A percentile compares a stretch with the other conserved stretches of the same genome.
These are phyloP conservation scores for Podotricha telesiphe DNA, from an alignment of 2,888 invertebrate species.

Conservation along the genomic window DNA sequence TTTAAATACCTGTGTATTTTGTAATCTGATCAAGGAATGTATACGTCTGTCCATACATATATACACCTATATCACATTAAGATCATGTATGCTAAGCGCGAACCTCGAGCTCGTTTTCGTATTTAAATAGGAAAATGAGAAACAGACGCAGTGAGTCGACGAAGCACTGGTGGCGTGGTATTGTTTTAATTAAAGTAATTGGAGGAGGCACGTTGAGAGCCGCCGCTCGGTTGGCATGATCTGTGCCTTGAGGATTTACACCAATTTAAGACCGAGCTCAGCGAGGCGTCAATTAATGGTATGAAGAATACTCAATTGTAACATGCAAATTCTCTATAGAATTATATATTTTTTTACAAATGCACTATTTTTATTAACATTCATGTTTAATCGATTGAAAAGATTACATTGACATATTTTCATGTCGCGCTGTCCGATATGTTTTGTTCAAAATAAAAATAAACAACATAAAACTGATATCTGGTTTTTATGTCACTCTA, in stretches of 20 bases:
- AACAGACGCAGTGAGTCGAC: conserved; percentile 81
- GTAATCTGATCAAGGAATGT: neutral
- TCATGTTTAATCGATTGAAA: conserved; percentile 17
- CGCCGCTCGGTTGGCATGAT: conserved; percentile 77
- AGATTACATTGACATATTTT: conserved; percentile 33
- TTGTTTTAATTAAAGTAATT: conserved; percentile 84
- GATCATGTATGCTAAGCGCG: conserved; percentile 77
- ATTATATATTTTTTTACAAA: conserved; percentile 37
- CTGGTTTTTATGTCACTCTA: conserved; percentile 34
- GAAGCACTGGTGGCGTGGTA: conserved; percentile 78
- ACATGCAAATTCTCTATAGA: conserved; percentile 48
- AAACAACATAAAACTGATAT: conserved; percentile 29
- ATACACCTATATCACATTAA: conserved; percentile 62
- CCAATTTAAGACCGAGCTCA: conserved; percentile 77
- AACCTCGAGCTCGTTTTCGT: conserved; percentile 79
- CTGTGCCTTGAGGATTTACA: conserved; percentile 82
- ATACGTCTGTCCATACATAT: neutral
- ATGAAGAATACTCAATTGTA: conserved; percentile 62
- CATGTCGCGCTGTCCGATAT: conserved; percentile 17
- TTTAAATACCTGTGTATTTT: neutral
- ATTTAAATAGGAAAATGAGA: conserved; percentile 83
- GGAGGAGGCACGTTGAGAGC: conserved; percentile 81
- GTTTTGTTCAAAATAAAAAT: conserved; percentile 35
- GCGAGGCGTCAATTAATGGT: conserved; percentile 76
- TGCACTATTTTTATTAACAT: conserved; percentile 25